Base-by-base conservation (phyloP, 2,797 vertebrate genomes). In the Sebastes iracundus region DNA sequence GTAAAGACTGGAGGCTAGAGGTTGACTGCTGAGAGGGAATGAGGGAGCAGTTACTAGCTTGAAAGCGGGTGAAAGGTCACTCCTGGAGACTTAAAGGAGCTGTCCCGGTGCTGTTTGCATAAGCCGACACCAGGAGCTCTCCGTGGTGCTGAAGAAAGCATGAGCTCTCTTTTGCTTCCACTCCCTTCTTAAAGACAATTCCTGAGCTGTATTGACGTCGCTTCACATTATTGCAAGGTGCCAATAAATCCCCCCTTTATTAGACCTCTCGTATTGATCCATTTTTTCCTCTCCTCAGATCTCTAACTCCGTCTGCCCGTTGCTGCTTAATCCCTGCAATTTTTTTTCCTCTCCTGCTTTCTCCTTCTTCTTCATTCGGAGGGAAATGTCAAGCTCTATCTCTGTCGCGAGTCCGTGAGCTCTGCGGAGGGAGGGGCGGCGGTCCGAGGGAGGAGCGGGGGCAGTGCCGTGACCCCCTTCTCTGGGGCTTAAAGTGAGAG, bases 191-290 rank as follows among this genome's bases (percentile, higher is more conserved):
- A 77, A 63, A 90, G 91, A 85, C 91, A 75, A 81, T 69, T 85
- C 79, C 77, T 85, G 83, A 91, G 86, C 86, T 75, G 59, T 93
- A 90, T 93, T 91, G 90, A 92, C 76, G 71, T 80, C 55, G 61
- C 70, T 88, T 92, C 88, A 92, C 81, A 84, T 91, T 92, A 93
- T 93, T 92, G 81, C 85, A 61, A 82, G 82, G 87, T 90, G 88
- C 86, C 88, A 85, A 92, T 94, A 93, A 93, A 92, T 94, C 92
- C 90, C 75, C 55, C 82, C 71, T 91, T 92, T 93, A 93, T 93
- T 92, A 90, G 82, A 92, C 80, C 80, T 70, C 6, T 16, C 4
- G 68, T 93, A 94, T 93, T 81, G 92, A 94, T 93, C 90, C 58
- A 69, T 82, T 83, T 82, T 35, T 28, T 53, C 20, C 61, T 87